Conservation (phyloP, 2,888 invertebrate genomes). For the Tetramorium bicarinatum region DNA sequence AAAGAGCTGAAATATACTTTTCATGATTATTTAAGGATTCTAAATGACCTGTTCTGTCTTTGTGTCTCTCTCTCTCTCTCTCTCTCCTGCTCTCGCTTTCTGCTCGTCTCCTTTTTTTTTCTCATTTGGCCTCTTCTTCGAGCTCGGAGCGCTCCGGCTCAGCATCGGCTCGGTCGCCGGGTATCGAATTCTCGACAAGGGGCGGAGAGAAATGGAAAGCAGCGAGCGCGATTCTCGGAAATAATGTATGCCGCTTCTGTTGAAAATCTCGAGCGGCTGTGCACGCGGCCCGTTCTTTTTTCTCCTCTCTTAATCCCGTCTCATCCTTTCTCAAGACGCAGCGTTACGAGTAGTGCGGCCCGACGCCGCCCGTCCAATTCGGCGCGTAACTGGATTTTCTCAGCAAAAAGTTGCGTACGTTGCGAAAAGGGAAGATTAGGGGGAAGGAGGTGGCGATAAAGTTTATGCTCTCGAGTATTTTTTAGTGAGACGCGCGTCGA, state of each 20-base stretch:
- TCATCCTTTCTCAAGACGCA: conserved; percentile 34
- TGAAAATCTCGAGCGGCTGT: conserved; percentile 75
- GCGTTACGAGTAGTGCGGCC: neutral
- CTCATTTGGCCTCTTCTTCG: conserved; percentile 56
- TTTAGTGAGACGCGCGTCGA: neutral
- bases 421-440: conserved; percentile 10
- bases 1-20: conserved; percentile 2
- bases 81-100: conserved; percentile 31
- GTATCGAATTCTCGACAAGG: conserved; percentile 76
- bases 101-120: conserved; percentile 57
- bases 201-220: conserved; percentile 59
- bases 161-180: conserved; percentile 69
- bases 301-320: conserved; percentile 53
- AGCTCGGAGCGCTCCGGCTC: conserved; percentile 30
- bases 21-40: conserved; percentile 77
- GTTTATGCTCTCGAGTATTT: conserved; percentile 11
- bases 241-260: conserved; percentile 83
- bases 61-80: conserved; percentile 42
- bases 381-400: conserved; percentile 37
- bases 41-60: conserved; percentile 62
- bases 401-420: conserved; percentile 18
- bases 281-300: conserved; percentile 66
- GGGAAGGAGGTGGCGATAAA: neutral
- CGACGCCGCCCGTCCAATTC: conserved; percentile 8
- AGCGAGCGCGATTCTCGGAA: conserved; percentile 79